Conservation (phyloP, 2,113 vertebrate genomes). For the Halcyon malimbica region DNA sequence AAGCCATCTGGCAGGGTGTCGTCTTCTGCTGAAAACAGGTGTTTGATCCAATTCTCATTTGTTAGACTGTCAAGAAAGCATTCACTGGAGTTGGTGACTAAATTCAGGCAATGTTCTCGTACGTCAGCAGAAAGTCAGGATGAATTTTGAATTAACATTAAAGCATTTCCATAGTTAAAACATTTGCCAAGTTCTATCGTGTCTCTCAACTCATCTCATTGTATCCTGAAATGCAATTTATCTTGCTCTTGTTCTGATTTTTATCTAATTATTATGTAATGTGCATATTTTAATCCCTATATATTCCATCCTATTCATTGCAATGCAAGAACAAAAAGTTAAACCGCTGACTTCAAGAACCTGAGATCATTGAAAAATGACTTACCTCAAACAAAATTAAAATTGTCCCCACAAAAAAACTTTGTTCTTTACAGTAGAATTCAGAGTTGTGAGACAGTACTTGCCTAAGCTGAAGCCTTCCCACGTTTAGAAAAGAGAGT, state of each 20-base stretch:
- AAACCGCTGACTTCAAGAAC: background rate
- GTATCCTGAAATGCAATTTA: background rate
- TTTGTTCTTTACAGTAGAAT: background rate
- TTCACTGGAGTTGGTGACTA: conserved; percentile 28
- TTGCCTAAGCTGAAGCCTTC: background rate
- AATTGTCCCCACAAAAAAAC: background rate
- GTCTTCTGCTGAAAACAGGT: conserved; percentile 41
- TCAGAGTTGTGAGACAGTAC: background rate
- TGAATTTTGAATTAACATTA: background rate
- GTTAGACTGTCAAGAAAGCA: conserved; percentile 3
- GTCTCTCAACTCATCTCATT: background rate
- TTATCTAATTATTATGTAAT: background rate
- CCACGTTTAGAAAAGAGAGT: background rate
- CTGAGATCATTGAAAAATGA: background rate
- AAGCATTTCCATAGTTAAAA: conserved; percentile 8
- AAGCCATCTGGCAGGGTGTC: conserved; percentile 56
- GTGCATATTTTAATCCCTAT: background rate
- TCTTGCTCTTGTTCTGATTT: conserved; percentile 1
- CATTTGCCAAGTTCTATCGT: background rate
- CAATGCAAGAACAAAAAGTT: background rate
- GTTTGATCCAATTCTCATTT: conserved; percentile 41
- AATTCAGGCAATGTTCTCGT: conserved; percentile 11
- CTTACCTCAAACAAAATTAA: background rate
- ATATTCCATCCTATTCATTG: background rate
- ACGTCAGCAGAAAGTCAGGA: conserved; percentile 37